Conservation (phyloP, 2,888 invertebrate species). For the Mellilla xanthometata region DNA sequence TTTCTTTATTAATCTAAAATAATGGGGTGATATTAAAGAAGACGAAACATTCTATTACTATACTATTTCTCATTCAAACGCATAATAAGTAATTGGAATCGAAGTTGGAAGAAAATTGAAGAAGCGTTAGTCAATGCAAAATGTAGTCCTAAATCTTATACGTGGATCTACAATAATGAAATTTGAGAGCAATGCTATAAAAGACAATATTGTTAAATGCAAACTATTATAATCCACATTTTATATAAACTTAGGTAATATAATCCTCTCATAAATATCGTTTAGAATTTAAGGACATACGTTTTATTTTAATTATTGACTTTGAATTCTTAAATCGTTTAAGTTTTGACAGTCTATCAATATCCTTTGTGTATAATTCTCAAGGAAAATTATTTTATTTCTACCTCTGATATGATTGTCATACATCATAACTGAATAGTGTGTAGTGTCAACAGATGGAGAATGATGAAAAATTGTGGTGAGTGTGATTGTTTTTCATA, state of each 20-base stretch:
- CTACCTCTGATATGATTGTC: no score
- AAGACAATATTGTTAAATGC: conserved; percentile 80
- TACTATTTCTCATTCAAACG: conserved; percentile 10
- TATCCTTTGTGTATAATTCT: no score
- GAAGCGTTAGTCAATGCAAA: conserved; percentile 12
- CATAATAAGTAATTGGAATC: conserved; percentile 22
- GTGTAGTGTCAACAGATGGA: no score
- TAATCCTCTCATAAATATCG: conserved; percentile 55
- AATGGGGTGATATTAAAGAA: conserved; percentile 8
- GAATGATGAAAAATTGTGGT: conserved; percentile 5
- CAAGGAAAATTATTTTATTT: no score
- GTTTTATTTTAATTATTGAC: not conserved
- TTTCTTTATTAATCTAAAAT: conserved; percentile 5
- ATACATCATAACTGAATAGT: no score
- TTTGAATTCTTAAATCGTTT: no score
- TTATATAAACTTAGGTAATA: conserved; percentile 47
- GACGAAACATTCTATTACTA: conserved; percentile 8
- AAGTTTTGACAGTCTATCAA: no score
- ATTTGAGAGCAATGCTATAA: conserved; percentile 65
- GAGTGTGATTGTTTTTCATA: conserved; percentile 54
- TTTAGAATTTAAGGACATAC: conserved; percentile 53
- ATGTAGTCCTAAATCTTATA: not conserved
- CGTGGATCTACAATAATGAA: conserved; percentile 49
- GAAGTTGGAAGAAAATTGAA: conserved; percentile 26
- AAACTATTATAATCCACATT: conserved; percentile 74